Base-by-base conservation (phyloP, 2,113 vertebrate genomes). In the Eurypyga helias region DNA sequence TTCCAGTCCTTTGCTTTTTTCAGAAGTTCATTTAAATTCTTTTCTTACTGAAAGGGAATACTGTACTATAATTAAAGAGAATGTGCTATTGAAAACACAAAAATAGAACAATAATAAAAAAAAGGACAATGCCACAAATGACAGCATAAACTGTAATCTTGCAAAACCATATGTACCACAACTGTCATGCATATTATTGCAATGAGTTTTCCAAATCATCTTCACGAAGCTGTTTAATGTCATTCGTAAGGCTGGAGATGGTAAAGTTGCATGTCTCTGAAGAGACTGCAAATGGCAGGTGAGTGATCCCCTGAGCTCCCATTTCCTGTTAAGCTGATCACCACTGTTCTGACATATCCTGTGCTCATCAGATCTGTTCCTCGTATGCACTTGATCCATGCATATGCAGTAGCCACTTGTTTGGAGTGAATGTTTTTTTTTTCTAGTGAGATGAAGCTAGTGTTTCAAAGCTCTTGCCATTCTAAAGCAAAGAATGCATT, bases 371-470 rank as follows among this genome's bases (percentile, higher is more conserved):
- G 17, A 36, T 51, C 25, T 34, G 6, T 58, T 78, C 28, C 31
- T 78, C 5, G 0, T 33, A 19, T 33, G 33, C 2, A 1, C 6
- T 1, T 9, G 17, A 7, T 10, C n/a, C 28, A 34, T 45, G 33
- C 38, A 7, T 13, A 29, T 17, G 29, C 26, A 52, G 21, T n/a
- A 83, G 49, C 9, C 8, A 6, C 57, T 33, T 77, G 43, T 45
- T 77, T 43, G 41, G 25, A 87, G 28, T 1, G 7, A 8, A 19
- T 11, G n/a, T 24, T 12, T 77, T 58, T 33, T 1, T 1, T 67
- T 87, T 78, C 34, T 48, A 67, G 38, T 31, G 16, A 17, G 8
- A 9, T 51, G 13, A 58, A 81, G 9, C 11, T 38, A n/a, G 28
- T 58, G 8, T 11, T 54, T 15, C 43, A 70, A 78, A 51, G 23